Conservation (phyloP, 2,888 invertebrate genomes). For the Patella caerulea region DNA sequence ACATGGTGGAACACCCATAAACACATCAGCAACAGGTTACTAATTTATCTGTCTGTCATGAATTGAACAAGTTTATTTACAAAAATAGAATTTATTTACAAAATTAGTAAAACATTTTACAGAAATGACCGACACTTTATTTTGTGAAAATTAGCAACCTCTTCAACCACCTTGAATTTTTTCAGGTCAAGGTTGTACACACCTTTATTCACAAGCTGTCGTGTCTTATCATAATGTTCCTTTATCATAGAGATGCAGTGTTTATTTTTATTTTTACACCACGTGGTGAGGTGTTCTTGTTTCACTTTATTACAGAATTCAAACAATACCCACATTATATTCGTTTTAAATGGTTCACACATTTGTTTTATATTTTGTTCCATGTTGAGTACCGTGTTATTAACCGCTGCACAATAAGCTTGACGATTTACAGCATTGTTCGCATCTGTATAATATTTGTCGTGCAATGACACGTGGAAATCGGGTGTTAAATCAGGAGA, state of each 20-base stretch:
- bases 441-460: not conserved
- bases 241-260: not conserved
- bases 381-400: not conserved
- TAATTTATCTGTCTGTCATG: too few relatives aligned
- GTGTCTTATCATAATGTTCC: not conserved
- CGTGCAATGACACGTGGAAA: not conserved
- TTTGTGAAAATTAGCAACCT: not conserved
- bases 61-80: too few relatives aligned
- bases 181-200: not conserved
- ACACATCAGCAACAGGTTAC: too few relatives aligned
- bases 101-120: not conserved
- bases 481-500: not conserved
- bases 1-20: too few relatives aligned
- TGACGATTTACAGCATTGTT: not conserved
- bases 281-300: not conserved
- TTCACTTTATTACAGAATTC: not conserved
- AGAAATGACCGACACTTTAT: not conserved
- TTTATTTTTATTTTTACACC: conserved; percentile 5
- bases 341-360: not conserved
- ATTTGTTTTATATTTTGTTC: not conserved
- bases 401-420: not conserved
- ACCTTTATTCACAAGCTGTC: not conserved
- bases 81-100: too few relatives aligned
- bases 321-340: not conserved
- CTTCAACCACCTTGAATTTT: not conserved